These are phyloP conservation scores for Ditylenchus dipsaci DNA, from an alignment of 1,140 invertebrate species.

Conservation along the genomic window DNA sequence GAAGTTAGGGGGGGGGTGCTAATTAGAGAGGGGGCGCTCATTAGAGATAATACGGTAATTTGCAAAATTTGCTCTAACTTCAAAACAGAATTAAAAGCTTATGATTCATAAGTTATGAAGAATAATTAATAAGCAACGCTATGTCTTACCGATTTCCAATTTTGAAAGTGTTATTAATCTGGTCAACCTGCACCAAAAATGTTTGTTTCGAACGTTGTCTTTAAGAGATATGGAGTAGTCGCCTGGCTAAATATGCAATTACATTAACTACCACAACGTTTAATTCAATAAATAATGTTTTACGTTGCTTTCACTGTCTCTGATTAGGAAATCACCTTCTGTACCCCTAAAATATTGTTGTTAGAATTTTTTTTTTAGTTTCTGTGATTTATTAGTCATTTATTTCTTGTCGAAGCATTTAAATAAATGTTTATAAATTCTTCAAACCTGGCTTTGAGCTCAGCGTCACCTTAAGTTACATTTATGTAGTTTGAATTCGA, in stretches of 20 bases:
- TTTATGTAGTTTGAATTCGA: too few species aligned
- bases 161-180: constrained; percentile 73
- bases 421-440: too few species aligned
- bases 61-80: too few species aligned
- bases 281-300: constrained; percentile 60
- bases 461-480: constrained; percentile 77
- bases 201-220: constrained; percentile 92
- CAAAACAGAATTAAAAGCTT: too few species aligned
- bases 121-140: too few species aligned
- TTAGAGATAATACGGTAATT: too few species aligned
- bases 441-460: constrained; percentile 73
- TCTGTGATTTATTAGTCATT: too few species aligned
- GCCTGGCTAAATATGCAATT: constrained; percentile 73
- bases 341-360: constrained; percentile 72
- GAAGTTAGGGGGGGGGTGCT: too few species aligned
- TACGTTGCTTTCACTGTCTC: constrained; percentile 97
- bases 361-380: too few species aligned
- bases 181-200: constrained; percentile 97
- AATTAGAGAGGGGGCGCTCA: too few species aligned
- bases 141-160: constrained; percentile 96
- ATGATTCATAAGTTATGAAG: too few species aligned
- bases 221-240: constrained; percentile 97
- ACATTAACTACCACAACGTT: background rate
- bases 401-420: too few species aligned
- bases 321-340: constrained; percentile 94